These are phyloP conservation scores for Pandemis heparana DNA, from an alignment of 2,888 invertebrate species.

Conservation along the genomic window DNA sequence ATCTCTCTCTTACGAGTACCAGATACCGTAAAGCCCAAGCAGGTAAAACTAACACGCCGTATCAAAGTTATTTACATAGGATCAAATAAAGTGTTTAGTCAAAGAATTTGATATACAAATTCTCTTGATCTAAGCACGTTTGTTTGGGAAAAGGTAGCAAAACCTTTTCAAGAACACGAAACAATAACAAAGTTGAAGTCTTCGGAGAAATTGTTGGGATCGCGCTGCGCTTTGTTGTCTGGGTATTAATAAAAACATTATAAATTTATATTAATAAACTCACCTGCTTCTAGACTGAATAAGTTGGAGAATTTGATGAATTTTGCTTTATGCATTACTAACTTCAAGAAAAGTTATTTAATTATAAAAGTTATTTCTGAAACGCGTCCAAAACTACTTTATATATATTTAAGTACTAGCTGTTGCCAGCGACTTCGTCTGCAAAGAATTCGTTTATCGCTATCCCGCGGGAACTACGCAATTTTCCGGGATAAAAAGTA, in stretches of 20 bases:
- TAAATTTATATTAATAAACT: constrained; percentile 24
- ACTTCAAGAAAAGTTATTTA: not conserved
- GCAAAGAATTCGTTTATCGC: too few species aligned
- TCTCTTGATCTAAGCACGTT: constrained; percentile 25
- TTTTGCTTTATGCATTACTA: not conserved
- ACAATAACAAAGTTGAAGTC: constrained; percentile 38
- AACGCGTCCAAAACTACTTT: not conserved
- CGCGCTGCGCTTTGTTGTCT: constrained; percentile 21
- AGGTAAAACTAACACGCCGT: constrained; percentile 35
- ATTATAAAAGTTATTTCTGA: not conserved
- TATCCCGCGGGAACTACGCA: too few species aligned
- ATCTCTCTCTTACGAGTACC: constrained; percentile 23
- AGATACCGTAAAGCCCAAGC: constrained; percentile 35
- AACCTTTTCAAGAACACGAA: constrained; percentile 31
- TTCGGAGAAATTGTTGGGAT: constrained; percentile 19
- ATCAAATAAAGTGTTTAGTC: constrained; percentile 21
- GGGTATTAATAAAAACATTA: constrained; percentile 19
- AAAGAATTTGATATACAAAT: constrained; percentile 19
- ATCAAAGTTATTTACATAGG: constrained; percentile 23
- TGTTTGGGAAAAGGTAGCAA: constrained; percentile 20
- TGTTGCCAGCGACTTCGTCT: too few species aligned
- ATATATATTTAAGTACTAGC: too few species aligned
- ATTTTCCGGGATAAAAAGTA: too few species aligned
- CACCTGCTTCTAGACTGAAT: constrained; percentile 8
- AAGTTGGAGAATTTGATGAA: constrained; percentile 3